Conservation (phyloP, 2,888 invertebrate species). For the Drosophila helvetica region DNA sequence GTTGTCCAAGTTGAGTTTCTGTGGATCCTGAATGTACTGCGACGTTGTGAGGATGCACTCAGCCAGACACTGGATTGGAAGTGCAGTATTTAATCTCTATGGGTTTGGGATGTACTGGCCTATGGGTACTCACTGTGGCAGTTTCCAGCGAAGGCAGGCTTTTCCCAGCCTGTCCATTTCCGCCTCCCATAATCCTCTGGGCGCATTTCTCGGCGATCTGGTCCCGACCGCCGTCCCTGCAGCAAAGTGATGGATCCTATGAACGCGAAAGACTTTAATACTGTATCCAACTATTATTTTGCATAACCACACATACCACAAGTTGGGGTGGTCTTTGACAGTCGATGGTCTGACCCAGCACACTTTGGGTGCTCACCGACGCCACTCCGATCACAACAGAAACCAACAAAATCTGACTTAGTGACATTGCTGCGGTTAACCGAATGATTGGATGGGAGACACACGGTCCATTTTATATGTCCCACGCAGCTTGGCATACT, state of each 20-base stretch:
- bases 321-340: slow-evolving; percentile 81
- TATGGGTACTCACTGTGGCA: slow-evolving; percentile 68
- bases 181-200: slow-evolving; percentile 63
- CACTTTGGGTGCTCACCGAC: slow-evolving; percentile 17
- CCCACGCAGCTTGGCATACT: slow-evolving; percentile 13
- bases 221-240: slow-evolving; percentile 81
- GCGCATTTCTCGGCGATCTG: slow-evolving; percentile 76
- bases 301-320: slow-evolving; percentile 68
- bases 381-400: slow-evolving; percentile 36
- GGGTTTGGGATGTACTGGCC: background rate
- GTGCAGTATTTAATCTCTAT: background rate
- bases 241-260: slow-evolving; percentile 81
- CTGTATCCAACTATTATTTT: too few relatives aligned
- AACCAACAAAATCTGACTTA: slow-evolving; percentile 24
- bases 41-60: slow-evolving; percentile 81
- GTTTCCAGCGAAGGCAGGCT: slow-evolving; percentile 69
- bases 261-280: background rate
- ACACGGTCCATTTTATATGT: slow-evolving; percentile 58
- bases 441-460: slow-evolving; percentile 34
- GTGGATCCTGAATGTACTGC: slow-evolving; percentile 69
- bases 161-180: slow-evolving; percentile 21
- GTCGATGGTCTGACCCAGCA: slow-evolving; percentile 65
- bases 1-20: slow-evolving; percentile 60
- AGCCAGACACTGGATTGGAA: slow-evolving; percentile 77
- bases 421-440: slow-evolving; percentile 42